Percentiles rank a stretch among this genome's conserved stretches.
Evolutionary conservation across 2,797 vertebrate species (phyloP).

Genomic region (Phoebastria nigripes): DNA sequence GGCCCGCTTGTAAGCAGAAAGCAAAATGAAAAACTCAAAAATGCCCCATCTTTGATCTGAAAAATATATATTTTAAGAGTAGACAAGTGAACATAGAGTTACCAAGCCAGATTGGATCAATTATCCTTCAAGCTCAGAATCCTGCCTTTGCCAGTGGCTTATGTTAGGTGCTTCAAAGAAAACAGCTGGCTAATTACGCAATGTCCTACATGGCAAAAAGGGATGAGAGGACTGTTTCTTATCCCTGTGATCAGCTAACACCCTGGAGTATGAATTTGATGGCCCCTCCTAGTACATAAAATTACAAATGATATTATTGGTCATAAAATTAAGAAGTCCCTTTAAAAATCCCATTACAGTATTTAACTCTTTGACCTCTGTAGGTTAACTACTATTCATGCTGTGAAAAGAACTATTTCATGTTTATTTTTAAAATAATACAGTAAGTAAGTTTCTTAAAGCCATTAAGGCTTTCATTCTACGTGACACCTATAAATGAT

Average conservation of each 20-base stretch:
- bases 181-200: slow-evolving; percentile 14
- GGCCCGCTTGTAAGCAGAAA: neutral
- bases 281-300: neutral
- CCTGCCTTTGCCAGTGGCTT: neutral
- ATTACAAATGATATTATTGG: slow-evolving; percentile 14
- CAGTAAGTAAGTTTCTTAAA: neutral
- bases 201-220: neutral
- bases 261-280: slow-evolving; percentile 5
- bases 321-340: slow-evolving; percentile 33
- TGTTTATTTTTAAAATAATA: slow-evolving; percentile 22
- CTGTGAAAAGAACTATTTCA: neutral
- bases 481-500: neutral
- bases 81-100: neutral
- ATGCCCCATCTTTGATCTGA: neutral
- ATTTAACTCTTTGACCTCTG: slow-evolving; percentile 36
- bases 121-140: neutral
- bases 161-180: neutral
- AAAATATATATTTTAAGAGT: neutral
- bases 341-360: slow-evolving; percentile 24
- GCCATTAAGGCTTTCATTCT: neutral
- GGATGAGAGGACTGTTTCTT: slow-evolving; percentile 4
- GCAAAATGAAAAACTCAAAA: neutral
- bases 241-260: slow-evolving; percentile 28
- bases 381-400: neutral
- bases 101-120: neutral